Percentiles rank a stretch among this genome's conserved stretches.
Evolutionary conservation across 2,888 invertebrate species (phyloP).

Genomic region (Dryococelus australis): DNA sequence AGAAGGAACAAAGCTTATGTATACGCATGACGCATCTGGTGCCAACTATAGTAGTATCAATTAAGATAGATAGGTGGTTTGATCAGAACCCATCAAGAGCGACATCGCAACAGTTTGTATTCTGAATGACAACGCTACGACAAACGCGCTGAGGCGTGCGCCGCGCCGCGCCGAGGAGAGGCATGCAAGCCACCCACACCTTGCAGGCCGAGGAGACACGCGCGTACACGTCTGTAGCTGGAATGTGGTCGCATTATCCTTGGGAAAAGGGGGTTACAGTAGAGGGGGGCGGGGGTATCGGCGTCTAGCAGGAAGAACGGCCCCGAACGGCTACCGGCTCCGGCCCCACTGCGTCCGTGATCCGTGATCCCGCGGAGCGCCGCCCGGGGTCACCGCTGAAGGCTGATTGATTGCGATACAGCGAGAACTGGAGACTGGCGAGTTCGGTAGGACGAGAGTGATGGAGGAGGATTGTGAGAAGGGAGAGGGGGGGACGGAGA

Average conservation of each 20-base stretch:
- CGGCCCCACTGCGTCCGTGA: neutral
- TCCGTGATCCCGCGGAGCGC: neutral
- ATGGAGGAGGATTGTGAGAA: too few species aligned
- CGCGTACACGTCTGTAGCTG: neutral
- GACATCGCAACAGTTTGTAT: too few species aligned
- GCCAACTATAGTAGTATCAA: too few species aligned
- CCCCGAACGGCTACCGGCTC: constrained; percentile 4
- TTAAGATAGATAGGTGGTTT: too few species aligned
- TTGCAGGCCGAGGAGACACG: neutral
- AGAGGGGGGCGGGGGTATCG: neutral
- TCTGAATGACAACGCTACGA: too few species aligned
- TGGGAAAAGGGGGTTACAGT: neutral
- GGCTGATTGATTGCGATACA: neutral
- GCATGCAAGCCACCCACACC: neutral
- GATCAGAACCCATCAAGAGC: too few species aligned
- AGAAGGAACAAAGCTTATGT: too few species aligned
- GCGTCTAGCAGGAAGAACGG: neutral
- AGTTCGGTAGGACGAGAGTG: neutral
- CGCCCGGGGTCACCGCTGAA: neutral
- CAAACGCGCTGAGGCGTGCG: neutral
- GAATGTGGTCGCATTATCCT: constrained; percentile 16
- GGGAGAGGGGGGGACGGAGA: neutral
- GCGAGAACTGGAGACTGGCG: neutral
- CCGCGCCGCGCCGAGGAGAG: neutral
- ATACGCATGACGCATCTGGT: too few species aligned